A percentile compares a stretch with the other conserved stretches of the same genome.
Conservation (phyloP, 2,797 vertebrate genomes). For the Gallirallus australis region DNA sequence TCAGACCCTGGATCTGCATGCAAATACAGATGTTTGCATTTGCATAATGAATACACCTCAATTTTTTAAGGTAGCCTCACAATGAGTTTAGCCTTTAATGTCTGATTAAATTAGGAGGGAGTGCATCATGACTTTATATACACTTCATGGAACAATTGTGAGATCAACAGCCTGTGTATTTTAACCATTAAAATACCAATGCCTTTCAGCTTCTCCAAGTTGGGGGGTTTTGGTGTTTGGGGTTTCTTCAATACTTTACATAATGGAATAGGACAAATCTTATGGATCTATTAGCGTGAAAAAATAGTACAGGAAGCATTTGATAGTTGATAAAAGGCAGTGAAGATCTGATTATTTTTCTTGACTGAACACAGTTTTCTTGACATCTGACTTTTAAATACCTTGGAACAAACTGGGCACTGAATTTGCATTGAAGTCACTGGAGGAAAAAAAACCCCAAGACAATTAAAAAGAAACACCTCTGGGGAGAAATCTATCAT, state of each 20-base stretch:
- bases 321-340: not conserved
- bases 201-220: not conserved
- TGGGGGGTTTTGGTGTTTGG: not conserved
- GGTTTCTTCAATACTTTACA: not conserved
- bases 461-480: not conserved
- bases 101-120: not conserved
- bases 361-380: not conserved
- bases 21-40: slow-evolving; percentile 29
- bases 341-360: not conserved
- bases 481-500: not conserved
- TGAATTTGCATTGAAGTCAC: not conserved
- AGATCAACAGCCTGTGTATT: not conserved
- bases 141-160: not conserved
- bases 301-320: not conserved
- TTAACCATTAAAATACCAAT: not conserved
- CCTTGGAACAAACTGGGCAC: not conserved
- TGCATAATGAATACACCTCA: not conserved
- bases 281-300: not conserved
- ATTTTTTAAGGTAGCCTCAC: not conserved
- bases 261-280: not conserved
- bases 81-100: not conserved
- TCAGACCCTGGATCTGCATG: not conserved
- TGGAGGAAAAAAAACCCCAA: not conserved
- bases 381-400: not conserved
- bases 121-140: not conserved